Conservation (phyloP, 2,113 vertebrate genomes). For the Cephalopholis sonnerati region DNA sequence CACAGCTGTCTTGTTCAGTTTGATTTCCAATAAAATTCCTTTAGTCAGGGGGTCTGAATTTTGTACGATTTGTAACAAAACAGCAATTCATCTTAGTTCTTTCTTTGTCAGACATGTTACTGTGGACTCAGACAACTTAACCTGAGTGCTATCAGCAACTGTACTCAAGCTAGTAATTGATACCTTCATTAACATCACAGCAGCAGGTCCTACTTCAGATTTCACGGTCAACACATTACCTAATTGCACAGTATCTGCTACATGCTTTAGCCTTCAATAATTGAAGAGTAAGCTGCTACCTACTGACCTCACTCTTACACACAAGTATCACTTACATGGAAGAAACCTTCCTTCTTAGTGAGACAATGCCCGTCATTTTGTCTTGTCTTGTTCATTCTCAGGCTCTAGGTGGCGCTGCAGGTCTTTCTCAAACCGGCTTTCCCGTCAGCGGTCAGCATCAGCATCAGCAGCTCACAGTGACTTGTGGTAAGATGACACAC, state of each 20-base stretch:
- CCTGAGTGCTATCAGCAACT: background rate
- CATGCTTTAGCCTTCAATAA: slow-evolving; percentile 22
- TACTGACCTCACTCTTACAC: background rate
- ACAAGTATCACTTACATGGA: background rate
- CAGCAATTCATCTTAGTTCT: background rate
- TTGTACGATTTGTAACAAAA: background rate
- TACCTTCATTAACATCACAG: background rate
- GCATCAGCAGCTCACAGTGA: slow-evolving; percentile 44
- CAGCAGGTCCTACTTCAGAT: background rate
- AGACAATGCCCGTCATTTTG: background rate
- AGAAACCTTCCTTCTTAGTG: background rate
- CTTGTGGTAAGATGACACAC: slow-evolving; percentile 50
- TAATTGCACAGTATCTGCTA: slow-evolving; percentile 7
- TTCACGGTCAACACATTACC: background rate
- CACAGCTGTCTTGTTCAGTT: background rate
- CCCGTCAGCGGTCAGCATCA: slow-evolving; percentile 40
- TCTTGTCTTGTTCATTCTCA: background rate
- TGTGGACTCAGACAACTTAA: background rate
- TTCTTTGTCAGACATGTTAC: background rate
- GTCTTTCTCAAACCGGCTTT: slow-evolving; percentile 31
- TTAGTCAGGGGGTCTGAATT: background rate
- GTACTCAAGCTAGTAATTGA: background rate
- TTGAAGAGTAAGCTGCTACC: background rate
- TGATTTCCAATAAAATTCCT: background rate
- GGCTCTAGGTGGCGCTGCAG: slow-evolving; percentile 57